Evolutionary conservation across 1,140 invertebrate species (phyloP).

Genomic region (Melipona quadrifasciata): DNA sequence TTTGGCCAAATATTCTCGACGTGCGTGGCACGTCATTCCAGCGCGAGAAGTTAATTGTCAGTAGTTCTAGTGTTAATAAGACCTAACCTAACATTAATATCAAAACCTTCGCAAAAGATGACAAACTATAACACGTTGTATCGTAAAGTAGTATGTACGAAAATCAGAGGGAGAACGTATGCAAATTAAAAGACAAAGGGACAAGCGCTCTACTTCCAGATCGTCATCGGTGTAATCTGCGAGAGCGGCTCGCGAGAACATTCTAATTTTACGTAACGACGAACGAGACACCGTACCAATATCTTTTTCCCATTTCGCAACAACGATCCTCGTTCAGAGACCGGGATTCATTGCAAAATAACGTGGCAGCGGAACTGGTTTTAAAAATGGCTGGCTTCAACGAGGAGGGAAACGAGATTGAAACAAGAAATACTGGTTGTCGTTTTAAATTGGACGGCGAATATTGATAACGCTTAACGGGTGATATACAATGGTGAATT

Average conservation of each 20-base stretch:
- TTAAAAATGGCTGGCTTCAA: not conserved
- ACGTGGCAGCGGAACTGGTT: not conserved
- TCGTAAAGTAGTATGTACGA: not conserved
- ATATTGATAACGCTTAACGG: not conserved
- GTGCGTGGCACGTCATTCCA: too few species aligned
- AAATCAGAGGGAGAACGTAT: too few species aligned
- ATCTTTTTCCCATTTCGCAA: slow-evolving; percentile 14
- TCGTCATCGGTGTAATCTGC: not conserved
- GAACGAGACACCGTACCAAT: not conserved
- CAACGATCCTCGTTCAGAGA: not conserved
- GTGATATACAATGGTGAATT: not conserved
- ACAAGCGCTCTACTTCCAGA: not conserved
- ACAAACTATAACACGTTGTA: too few species aligned
- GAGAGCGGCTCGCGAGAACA: not conserved
- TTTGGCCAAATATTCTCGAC: too few species aligned
- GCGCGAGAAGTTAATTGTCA: too few species aligned
- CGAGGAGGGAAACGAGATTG: not conserved
- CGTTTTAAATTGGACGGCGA: not conserved
- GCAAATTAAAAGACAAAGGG: not conserved
- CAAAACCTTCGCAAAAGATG: too few species aligned
- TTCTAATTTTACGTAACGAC: slow-evolving; percentile 33
- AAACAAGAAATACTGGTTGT: slow-evolving; percentile 2
- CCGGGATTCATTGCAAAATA: slow-evolving; percentile 14
- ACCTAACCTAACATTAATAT: too few species aligned
- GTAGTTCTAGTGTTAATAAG: too few species aligned